Conservation (phyloP, 2,888 invertebrate species). For the Paralinhomoeus sp. region DNA sequence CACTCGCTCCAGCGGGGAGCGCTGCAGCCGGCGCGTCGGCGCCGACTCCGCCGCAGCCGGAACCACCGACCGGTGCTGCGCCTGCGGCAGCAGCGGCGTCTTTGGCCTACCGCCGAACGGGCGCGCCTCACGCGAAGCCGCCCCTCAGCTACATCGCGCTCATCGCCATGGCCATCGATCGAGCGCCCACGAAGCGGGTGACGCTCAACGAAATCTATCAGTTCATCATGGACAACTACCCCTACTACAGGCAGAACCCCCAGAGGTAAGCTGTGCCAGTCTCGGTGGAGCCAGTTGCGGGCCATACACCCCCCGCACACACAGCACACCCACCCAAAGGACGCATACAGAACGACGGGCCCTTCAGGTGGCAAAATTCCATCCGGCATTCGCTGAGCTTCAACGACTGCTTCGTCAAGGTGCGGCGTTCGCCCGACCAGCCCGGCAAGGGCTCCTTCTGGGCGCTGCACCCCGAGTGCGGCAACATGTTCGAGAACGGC, state of each 20-base stretch:
- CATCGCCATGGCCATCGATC: conserved; percentile 98
- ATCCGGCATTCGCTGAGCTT: conserved; percentile 90
- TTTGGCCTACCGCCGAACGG: neutral
- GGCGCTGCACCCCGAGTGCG: conserved; percentile 85
- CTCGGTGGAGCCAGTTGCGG: too few relatives aligned
- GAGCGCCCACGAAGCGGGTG: conserved; percentile 78
- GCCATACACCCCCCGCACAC: too few relatives aligned
- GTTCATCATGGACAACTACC: conserved; percentile 97
- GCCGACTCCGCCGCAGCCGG: too few relatives aligned
- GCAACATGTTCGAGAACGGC: conserved; percentile 99
- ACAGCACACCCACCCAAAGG: too few relatives aligned
- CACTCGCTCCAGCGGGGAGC: too few relatives aligned
- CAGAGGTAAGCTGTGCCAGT: conserved; percentile 38
- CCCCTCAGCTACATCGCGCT: conserved; percentile 96
- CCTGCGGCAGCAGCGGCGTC: too few relatives aligned
- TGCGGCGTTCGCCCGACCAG: conserved; percentile 85
- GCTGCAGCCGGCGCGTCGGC: too few relatives aligned
- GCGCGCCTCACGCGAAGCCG: conserved; percentile 70
- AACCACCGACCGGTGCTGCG: too few relatives aligned
- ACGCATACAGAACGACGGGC: too few relatives aligned
- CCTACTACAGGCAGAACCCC: conserved; percentile 92
- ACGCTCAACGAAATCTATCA: conserved; percentile 95
- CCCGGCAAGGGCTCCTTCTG: conserved; percentile 97
- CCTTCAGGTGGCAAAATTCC: conserved; percentile 67
- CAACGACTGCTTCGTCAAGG: conserved; percentile 98